Percentiles rank a stretch among this genome's conserved stretches.
Evolutionary conservation across 2,113 vertebrate genomes (phyloP).

Genomic region (Edolisoma coerulescens): DNA sequence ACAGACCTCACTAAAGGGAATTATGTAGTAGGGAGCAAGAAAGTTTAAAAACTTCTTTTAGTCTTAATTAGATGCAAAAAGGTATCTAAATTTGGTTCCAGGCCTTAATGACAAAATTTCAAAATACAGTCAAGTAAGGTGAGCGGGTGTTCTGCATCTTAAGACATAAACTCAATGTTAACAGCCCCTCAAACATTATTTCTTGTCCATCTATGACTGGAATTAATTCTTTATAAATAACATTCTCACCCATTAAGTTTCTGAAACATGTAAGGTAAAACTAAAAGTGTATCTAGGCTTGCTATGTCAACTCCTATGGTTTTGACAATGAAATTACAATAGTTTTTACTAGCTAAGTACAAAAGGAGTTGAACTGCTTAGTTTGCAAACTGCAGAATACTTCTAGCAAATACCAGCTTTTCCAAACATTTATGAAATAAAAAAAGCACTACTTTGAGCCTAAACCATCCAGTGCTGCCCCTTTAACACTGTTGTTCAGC

Average conservation of each 20-base stretch:
- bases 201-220: not conserved
- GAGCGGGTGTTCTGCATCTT: not conserved
- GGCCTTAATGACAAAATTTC: not conserved
- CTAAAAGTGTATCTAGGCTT: not conserved
- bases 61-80: not conserved
- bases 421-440: not conserved
- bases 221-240: not conserved
- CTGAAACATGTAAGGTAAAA: not conserved
- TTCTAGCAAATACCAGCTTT: not conserved
- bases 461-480: not conserved
- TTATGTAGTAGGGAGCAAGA: not conserved
- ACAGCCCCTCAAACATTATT: not conserved
- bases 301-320: not conserved
- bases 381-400: not conserved
- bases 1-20: not conserved
- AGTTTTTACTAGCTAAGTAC: not conserved
- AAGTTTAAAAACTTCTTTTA: not conserved
- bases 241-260: not conserved
- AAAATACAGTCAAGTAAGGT: not conserved
- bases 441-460: not conserved
- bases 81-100: not conserved
- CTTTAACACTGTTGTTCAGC: slow-evolving; percentile 32
- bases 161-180: not conserved
- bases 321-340: not conserved
- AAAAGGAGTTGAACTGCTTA: not conserved